A percentile compares a stretch with the other conserved stretches of the same genome.
Conservation (phyloP, 2,888 invertebrate genomes). For the Clivina fossor region DNA sequence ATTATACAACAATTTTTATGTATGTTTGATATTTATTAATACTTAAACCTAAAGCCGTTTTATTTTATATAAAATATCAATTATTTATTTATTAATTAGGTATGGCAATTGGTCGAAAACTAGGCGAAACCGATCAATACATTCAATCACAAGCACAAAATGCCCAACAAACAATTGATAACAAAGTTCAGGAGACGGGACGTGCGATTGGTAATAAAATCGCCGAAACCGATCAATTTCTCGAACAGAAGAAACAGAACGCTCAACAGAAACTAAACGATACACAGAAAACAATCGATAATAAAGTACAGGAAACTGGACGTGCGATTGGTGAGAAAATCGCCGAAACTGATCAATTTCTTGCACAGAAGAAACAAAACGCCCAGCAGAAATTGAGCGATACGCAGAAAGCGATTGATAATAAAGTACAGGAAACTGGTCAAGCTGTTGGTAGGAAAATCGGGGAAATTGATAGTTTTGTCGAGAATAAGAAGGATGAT, state of each 20-base stretch:
- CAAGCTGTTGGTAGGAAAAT: slow-evolving; percentile 39
- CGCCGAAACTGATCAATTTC: slow-evolving; percentile 34
- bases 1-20: too few species aligned
- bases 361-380: slow-evolving; percentile 37
- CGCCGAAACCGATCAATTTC: slow-evolving; percentile 34
- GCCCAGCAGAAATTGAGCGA: slow-evolving; percentile 35
- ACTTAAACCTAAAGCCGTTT: too few species aligned
- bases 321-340: slow-evolving; percentile 39
- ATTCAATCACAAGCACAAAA: slow-evolving; percentile 34
- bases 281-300: slow-evolving; percentile 46
- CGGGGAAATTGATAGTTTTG: slow-evolving; percentile 34
- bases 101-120: too few species aligned
- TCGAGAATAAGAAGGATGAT: slow-evolving; percentile 36
- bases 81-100: too few species aligned
- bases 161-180: slow-evolving; percentile 41
- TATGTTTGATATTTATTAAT: too few species aligned
- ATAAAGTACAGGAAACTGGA: slow-evolving; percentile 40
- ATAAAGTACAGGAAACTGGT: slow-evolving; percentile 43
- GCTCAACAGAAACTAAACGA: slow-evolving; percentile 35
- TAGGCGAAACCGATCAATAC: slow-evolving; percentile 34
- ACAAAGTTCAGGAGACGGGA: slow-evolving; percentile 35
- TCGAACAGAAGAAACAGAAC: slow-evolving; percentile 37
- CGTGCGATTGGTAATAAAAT: slow-evolving; percentile 37
- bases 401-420: slow-evolving; percentile 50
- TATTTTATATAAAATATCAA: too few species aligned